A percentile compares a stretch with the other conserved stretches of the same genome.
Conservation (phyloP, 2,113 vertebrate species). For the Hydrochoerus hydrochaeris region DNA sequence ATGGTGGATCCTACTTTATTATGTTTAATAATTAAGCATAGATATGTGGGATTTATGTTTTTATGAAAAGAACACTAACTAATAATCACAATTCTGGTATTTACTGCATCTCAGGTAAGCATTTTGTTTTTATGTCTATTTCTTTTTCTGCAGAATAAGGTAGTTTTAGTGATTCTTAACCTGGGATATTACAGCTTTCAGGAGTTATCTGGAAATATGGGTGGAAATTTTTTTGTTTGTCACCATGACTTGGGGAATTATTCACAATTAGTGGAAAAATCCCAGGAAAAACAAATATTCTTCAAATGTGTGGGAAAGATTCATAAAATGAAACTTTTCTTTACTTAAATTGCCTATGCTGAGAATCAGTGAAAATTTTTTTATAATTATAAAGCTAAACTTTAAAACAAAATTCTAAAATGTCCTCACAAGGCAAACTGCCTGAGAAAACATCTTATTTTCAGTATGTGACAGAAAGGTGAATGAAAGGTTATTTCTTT, state of each 20-base stretch:
- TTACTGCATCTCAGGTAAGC: background rate
- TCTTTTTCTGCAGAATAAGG: background rate
- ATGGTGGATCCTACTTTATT: background rate
- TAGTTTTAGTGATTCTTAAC: background rate
- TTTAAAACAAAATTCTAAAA: background rate
- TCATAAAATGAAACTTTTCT: slow-evolving; percentile 29
- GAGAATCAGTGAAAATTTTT: background rate
- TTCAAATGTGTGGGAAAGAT: background rate
- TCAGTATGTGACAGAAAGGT: background rate
- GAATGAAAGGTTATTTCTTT: slow-evolving; percentile 31
- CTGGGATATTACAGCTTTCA: background rate
- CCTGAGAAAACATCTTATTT: slow-evolving; percentile 56
- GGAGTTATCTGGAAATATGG: background rate
- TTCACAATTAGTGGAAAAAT: background rate
- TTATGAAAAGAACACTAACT: background rate
- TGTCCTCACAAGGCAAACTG: slow-evolving; percentile 1
- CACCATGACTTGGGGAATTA: background rate
- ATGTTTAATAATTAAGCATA: background rate
- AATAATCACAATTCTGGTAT: background rate
- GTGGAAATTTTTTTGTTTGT: background rate
- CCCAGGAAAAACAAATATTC: background rate
- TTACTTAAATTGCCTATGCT: slow-evolving; percentile 20
- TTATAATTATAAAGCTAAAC: slow-evolving; percentile 4
- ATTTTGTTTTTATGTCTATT: background rate
- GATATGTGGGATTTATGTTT: background rate